A percentile compares a stretch with the other conserved stretches of the same genome.
phyloP scores from a whole-genome alignment of 2,888 invertebrate species.

The Portevinia maculata region DNA sequence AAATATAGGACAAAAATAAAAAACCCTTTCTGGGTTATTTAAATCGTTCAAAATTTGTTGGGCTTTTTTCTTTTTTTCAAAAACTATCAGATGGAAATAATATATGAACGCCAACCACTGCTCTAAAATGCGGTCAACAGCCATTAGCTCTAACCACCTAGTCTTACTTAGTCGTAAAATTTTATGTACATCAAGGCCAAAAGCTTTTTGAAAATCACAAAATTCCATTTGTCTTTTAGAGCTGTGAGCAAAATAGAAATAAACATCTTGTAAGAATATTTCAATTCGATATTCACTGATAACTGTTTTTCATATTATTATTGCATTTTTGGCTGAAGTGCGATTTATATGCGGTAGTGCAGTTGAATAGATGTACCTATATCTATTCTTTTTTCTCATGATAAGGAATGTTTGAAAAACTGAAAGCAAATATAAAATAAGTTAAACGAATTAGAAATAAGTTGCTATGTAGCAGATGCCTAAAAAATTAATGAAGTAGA shows the following conservation, averaged over 20 bases:
- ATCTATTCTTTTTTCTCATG: too few species aligned
- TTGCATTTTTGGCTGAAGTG: too few species aligned
- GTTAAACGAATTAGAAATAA: too few species aligned
- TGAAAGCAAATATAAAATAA: too few species aligned
- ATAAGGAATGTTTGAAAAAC: too few species aligned
- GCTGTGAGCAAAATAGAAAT: constrained; percentile 40
- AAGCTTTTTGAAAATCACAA: constrained; percentile 42
- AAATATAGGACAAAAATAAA: constrained; percentile 25
- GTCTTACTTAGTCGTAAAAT: constrained; percentile 34
- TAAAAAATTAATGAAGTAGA: too few species aligned
- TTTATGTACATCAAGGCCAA: constrained; percentile 36
- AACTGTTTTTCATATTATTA: too few species aligned
- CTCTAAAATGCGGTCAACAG: constrained; percentile 34
- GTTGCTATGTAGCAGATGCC: too few species aligned
- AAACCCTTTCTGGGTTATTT: constrained; percentile 19
- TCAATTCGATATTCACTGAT: constrained; percentile 35
- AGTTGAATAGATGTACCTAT: too few species aligned
- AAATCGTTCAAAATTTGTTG: constrained; percentile 17
- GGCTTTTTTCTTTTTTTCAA: too few species aligned
- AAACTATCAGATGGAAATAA: constrained; percentile 31
- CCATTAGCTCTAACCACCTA: constrained; percentile 40
- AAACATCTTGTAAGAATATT: constrained; percentile 32
- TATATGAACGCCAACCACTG: constrained; percentile 33
- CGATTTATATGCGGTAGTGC: too few species aligned
- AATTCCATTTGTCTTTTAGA: constrained; percentile 24